Conservation (phyloP, 2,888 invertebrate species). For the Cantharis nigra region DNA sequence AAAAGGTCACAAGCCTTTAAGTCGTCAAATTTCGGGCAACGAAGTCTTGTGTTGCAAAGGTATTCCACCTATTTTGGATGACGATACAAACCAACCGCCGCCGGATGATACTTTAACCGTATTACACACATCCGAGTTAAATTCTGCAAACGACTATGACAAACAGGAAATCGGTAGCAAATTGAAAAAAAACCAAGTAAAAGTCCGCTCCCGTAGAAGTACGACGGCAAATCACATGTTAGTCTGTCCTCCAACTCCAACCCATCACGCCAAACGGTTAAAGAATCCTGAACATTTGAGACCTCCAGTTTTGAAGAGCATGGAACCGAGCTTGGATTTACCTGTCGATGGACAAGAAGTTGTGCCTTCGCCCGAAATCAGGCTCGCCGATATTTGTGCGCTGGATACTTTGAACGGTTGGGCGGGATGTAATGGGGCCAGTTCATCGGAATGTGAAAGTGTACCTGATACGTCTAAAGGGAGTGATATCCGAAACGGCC, state of each 20-base stretch:
- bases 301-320: constrained; percentile 60
- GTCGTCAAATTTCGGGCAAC: constrained; percentile 63
- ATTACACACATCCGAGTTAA: background rate
- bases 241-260: constrained; percentile 86
- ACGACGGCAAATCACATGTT: constrained; percentile 55
- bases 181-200: constrained; percentile 23
- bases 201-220: constrained; percentile 29
- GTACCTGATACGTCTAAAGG: constrained; percentile 5
- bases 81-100: background rate
- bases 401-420: constrained; percentile 46
- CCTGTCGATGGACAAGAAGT: constrained; percentile 49
- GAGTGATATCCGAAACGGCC: constrained; percentile 15
- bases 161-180: constrained; percentile 10
- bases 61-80: constrained; percentile 3
- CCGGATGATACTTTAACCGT: background rate
- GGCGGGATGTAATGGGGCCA: constrained; percentile 31
- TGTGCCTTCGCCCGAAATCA: constrained; percentile 50
- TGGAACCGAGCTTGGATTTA: constrained; percentile 26
- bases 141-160: background rate
- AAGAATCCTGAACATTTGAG: constrained; percentile 56
- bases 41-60: background rate
- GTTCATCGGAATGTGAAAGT: constrained; percentile 9
- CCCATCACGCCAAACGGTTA: constrained; percentile 77
- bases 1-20: constrained; percentile 71
- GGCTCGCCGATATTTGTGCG: constrained; percentile 53